A percentile compares a stretch with the other conserved stretches of the same genome.
These are phyloP conservation scores for Ceratitis capitata DNA, from an alignment of 1,140 invertebrate genomes.

Conservation along the genomic window DNA sequence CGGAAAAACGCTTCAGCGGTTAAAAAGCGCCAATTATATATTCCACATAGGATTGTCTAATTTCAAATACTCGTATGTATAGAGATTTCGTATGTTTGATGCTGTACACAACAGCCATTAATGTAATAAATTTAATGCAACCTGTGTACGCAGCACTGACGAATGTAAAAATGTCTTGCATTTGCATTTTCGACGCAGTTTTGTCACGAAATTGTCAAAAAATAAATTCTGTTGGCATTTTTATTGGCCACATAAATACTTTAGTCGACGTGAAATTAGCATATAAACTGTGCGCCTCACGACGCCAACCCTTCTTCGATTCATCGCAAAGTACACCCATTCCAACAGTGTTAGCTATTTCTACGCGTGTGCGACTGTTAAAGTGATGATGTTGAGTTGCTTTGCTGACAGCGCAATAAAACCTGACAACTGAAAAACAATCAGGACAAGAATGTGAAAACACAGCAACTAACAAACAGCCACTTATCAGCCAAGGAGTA, in stretches of 20 bases:
- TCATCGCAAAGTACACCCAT: neutral
- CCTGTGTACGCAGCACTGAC: too few species aligned
- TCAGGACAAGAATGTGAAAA: slow-evolving; percentile 4
- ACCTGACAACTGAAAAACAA: slow-evolving; percentile 6
- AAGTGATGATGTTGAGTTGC: slow-evolving; percentile 16
- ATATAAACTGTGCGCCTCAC: neutral
- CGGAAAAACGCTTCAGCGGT: too few species aligned
- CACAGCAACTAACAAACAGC: neutral
- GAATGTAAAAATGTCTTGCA: neutral
- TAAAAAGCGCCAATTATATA: too few species aligned
- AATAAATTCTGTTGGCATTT: neutral
- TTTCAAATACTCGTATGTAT: too few species aligned
- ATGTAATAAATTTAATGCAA: too few species aligned
- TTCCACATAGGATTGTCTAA: too few species aligned
- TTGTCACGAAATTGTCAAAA: neutral
- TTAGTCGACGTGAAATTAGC: neutral
- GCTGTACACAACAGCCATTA: too few species aligned
- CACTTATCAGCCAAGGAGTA: neutral
- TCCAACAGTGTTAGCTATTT: neutral
- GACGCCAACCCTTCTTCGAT: slow-evolving; percentile 13
- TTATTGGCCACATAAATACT: neutral
- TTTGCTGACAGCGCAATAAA: slow-evolving; percentile 33
- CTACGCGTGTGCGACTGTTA: neutral
- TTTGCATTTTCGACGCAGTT: neutral
- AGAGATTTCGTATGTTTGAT: too few species aligned